Base-by-base conservation (phyloP, 2,888 invertebrate genomes). In the Lithosia quadra region DNA sequence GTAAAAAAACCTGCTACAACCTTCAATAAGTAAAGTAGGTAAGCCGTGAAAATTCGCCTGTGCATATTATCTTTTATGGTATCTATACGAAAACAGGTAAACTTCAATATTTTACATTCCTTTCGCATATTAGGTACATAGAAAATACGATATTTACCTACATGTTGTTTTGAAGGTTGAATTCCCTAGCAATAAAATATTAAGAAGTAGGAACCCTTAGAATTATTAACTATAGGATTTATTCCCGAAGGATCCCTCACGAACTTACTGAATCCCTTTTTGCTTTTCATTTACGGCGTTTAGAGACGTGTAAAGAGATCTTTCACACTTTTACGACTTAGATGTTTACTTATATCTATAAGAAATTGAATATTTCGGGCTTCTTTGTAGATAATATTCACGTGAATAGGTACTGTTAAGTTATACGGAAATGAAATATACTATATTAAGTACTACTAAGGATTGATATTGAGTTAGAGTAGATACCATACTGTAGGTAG, bases 121-220 rank as follows among this genome's bases (percentile, higher is more conserved):
- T 18, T 24, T 39, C 10, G 11, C 39, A 4, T 18, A 10, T 39
- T 60, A 24, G n/a, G 15, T 24, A 60, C 22, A 60, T 15, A 22
- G 22, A 60, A 60, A 15, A 36, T 15, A 24, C 56, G 59, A 2
- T 21, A 36, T 60, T 60, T 36, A 36, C 22, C 3, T 22, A 1
- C n/a, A n/a, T n/a, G n/a, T 0, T 15, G 22, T 15, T 36, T 36
- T 60, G 1, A 22, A 60, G 4, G 56, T 39, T 28, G 28, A 28
- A 18, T 24, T 24, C 36, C 39, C 10, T 60, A 39, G 39, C 4
- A 60, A 60, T 60, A 60, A 39, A 60, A 39, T 60, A 60, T 60
- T 22, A 22, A 39, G 18, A 22, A 9, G 24, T 18, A 39, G 39
- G 24, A 24, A 36, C 24, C 4, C 24, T 18, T 39, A 39, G 60